Percentiles rank a stretch among this genome's conserved stretches.
Conservation (phyloP, 2,888 invertebrate species). For the Quadroppia sp. region DNA sequence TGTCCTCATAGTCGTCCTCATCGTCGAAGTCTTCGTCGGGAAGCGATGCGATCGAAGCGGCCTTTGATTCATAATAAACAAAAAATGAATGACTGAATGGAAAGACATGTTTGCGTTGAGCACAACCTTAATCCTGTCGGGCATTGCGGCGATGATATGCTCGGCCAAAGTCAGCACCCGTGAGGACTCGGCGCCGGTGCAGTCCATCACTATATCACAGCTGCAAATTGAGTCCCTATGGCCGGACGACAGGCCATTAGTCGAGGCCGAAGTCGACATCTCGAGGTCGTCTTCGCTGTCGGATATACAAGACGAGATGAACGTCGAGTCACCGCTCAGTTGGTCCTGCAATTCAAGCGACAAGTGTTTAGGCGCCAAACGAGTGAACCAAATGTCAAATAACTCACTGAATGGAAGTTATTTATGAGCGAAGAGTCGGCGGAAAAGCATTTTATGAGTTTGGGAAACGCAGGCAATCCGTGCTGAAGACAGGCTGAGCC, state of each 20-base stretch:
- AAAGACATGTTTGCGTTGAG: not conserved
- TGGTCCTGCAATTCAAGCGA: conserved; percentile 15
- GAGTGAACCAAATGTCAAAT: not conserved
- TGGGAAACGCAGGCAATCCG: conserved; percentile 15
- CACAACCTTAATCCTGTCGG: conserved; percentile 84
- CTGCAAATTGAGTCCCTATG: conserved; percentile 30
- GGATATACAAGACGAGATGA: conserved; percentile 2
- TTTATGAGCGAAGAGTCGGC: conserved; percentile 24
- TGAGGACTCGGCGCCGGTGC: conserved; percentile 40
- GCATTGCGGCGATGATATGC: conserved; percentile 97
- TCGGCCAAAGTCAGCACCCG: conserved; percentile 88
- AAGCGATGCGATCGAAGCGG: conserved; percentile 22
- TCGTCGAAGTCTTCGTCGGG: conserved; percentile 34
- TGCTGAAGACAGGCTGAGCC: conserved; percentile 36
- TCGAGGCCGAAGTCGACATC: conserved; percentile 21
- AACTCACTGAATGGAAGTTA: not conserved
- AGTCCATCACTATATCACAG: conserved; percentile 35
- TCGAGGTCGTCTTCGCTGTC: conserved; percentile 34
- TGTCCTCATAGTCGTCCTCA: conserved; percentile 23
- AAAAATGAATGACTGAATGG: not conserved
- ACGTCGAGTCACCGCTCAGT: not conserved
- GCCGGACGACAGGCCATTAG: conserved; percentile 21
- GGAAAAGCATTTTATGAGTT: conserved; percentile 33
- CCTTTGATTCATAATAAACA: not conserved
- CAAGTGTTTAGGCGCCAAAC: not conserved